A percentile compares a stretch with the other conserved stretches of the same genome.
Conservation (phyloP, 2,797 vertebrate species). For the Falco biarmicus region DNA sequence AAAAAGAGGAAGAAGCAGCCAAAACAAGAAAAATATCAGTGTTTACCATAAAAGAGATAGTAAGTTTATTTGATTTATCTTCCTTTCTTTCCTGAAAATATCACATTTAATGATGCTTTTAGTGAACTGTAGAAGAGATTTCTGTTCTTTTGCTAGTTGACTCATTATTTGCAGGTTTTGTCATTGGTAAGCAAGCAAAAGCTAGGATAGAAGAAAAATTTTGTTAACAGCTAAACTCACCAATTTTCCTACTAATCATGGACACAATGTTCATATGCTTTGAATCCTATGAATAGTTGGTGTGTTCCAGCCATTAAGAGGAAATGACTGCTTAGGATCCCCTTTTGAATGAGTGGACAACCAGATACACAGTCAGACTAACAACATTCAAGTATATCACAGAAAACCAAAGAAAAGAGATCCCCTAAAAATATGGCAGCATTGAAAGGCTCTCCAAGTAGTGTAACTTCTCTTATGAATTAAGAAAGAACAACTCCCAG, state of each 20-base stretch:
- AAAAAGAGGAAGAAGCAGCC: not conserved
- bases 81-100: not conserved
- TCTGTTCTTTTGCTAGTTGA: not conserved
- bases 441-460: not conserved
- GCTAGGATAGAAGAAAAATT: not conserved
- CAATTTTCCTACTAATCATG: not conserved
- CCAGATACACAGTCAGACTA: not conserved
- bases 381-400: not conserved
- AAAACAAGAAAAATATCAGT: not conserved
- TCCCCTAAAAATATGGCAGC: not conserved
- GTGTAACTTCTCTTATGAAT: not conserved
- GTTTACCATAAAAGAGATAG: not conserved
- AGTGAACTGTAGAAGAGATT: not conserved
- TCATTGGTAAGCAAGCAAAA: not conserved
- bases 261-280: not conserved
- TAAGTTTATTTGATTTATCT: not conserved
- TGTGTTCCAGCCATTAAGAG: not conserved
- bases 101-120: not conserved
- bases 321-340: not conserved
- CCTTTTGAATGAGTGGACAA: not conserved
- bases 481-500: not conserved
- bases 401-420: not conserved
- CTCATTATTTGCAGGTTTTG: not conserved
- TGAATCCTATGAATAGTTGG: not conserved
- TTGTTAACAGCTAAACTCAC: not conserved